Base-by-base conservation (phyloP, 2,888 invertebrate species). In the Heliconius ethilla region DNA sequence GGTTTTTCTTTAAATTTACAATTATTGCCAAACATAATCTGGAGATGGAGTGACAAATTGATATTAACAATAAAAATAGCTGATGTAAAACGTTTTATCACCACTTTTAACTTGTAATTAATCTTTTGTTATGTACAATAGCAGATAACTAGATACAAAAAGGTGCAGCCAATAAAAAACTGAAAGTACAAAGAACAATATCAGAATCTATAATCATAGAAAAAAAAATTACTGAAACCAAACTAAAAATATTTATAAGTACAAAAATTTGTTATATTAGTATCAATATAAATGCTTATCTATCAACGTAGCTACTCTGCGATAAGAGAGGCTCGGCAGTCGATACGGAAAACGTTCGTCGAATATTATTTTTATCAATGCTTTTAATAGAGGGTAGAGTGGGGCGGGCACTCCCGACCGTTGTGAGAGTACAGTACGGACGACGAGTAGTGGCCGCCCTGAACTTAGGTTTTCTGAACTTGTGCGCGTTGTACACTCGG, bases 361-460 rank as follows among this genome's bases (percentile, higher is more conserved):
- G 82, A 83, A 84, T 83, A 85, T 84, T 84, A 85, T 85, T 85
- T 83, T 83, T 84, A 83, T 83, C 83, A 82, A 85, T 83, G 83
- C 83, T 80, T 84, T 82, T 82, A 82, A 82, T 82, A 81, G 78
- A 82, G 69, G 69, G 69, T 7, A 69, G 40, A 40, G 66, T 22
- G 66, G 74, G 83, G 75, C 80, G 81, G 82, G 27, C 59, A 76
- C 62, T 80, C 79, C 70, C 74, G 62, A 59, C 70, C 70, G 75
- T 45, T 45, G 37, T 63, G 11, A 74, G 27, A 74, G 63, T 74
- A 55, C 22, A 55, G 22, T 59, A 59, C 59, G n/a, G n/a, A 59
- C n/a, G 59, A 10, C 59, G 59, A 55, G n/a, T 55, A 3, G 59
- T 59, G 59, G 10, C n/a, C 59, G 11, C 15, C 51, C 18, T 15